phyloP scores from a whole-genome alignment of 2,797 vertebrate genomes.

The Halcyon badia region DNA sequence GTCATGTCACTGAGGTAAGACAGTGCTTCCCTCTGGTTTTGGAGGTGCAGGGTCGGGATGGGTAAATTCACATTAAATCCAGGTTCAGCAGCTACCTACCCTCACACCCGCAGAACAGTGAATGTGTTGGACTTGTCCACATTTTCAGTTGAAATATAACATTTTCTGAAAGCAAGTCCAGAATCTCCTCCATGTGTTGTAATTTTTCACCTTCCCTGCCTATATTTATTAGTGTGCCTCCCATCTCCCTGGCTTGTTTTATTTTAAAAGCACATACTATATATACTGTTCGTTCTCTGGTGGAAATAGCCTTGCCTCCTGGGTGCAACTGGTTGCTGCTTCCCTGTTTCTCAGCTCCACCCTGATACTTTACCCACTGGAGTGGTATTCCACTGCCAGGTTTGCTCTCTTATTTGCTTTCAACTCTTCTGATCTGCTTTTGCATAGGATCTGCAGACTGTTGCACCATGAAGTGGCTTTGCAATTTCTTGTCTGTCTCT shows the following conservation, averaged over 20 bases:
- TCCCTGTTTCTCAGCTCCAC: neutral
- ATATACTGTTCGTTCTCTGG: neutral
- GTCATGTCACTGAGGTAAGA: neutral
- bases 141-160: neutral
- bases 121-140: neutral
- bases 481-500: neutral
- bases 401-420: neutral
- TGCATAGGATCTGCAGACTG: neutral
- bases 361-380: neutral
- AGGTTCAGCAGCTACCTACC: neutral
- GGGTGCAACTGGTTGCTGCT: neutral
- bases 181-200: neutral
- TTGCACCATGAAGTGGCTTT: neutral
- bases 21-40: neutral
- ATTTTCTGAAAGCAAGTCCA: neutral
- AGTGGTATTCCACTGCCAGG: fast-evolving
- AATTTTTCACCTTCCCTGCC: neutral
- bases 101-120: neutral
- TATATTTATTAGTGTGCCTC: neutral
- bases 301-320: neutral
- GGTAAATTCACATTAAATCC: neutral
- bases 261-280: neutral
- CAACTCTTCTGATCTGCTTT: neutral
- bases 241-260: neutral
- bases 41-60: neutral